These are phyloP conservation scores for Macropodus opercularis DNA, from an alignment of 2,797 vertebrate species.

Conservation along the genomic window DNA sequence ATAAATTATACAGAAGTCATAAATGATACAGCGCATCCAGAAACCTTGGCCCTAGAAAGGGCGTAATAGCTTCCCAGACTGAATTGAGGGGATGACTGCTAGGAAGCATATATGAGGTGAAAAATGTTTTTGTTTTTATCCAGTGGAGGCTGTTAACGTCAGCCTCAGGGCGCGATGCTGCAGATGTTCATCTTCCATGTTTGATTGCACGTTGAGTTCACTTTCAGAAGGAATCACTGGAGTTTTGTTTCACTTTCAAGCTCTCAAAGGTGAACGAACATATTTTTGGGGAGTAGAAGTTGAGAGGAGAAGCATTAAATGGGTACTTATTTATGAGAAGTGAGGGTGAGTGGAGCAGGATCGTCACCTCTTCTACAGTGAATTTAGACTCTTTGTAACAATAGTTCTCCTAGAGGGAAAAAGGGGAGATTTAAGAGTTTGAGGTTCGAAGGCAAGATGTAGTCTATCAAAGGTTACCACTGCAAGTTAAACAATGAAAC, in stretches of 20 bases:
- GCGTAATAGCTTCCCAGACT: constrained; percentile 1
- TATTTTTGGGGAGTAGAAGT: background rate
- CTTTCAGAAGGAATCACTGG: background rate
- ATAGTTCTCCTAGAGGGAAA: background rate
- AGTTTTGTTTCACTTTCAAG: constrained; percentile 4
- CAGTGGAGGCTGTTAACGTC: constrained; percentile 30
- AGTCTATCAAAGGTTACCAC: background rate
- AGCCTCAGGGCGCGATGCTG: constrained; percentile 22
- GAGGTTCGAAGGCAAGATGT: background rate
- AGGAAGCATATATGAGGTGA: constrained; percentile 31
- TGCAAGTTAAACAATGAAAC: no score
- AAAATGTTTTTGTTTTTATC: constrained; percentile 45
- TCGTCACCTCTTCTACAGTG: background rate
- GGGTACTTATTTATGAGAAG: background rate
- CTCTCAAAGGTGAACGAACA: background rate
- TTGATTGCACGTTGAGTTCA: constrained; percentile 12
- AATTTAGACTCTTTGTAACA: background rate
- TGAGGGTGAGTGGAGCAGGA: background rate
- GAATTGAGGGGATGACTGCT: background rate
- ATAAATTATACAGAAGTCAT: constrained; percentile 42
- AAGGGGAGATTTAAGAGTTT: background rate
- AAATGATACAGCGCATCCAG: constrained; percentile 16
- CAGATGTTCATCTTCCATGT: constrained; percentile 20
- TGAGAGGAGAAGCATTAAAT: background rate
- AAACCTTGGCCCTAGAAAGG: constrained; percentile 15